These are phyloP conservation scores for Xestia rhomboidea DNA, from an alignment of 2,888 invertebrate genomes.

Conservation along the genomic window DNA sequence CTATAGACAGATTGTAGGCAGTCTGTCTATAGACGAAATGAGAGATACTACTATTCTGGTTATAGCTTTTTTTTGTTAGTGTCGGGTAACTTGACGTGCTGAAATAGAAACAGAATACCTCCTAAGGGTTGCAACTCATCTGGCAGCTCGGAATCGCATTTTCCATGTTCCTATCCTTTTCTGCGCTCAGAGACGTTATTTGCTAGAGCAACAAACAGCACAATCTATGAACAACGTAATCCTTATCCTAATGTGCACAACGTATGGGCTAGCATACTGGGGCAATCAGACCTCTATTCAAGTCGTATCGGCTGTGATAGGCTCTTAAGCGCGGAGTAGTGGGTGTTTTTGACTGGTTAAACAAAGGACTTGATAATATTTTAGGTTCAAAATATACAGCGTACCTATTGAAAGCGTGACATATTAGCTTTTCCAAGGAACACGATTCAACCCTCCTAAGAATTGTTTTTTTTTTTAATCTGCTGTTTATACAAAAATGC, in stretches of 20 bases:
- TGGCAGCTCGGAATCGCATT: neutral
- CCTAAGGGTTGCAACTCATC: no score
- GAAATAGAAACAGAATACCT: no score
- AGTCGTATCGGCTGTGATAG: conserved; percentile 11
- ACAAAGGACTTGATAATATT: conserved; percentile 8
- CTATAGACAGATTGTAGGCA: no score
- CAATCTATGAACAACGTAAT: neutral
- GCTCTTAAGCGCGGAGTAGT: conserved; percentile 7
- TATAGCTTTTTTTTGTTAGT: no score
- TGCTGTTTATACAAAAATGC: neutral
- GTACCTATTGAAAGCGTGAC: neutral
- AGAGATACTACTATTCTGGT: no score
- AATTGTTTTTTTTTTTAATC: neutral
- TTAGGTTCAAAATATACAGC: neutral
- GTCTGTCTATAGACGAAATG: no score
- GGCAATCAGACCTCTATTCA: conserved; percentile 48
- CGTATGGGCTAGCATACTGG: neutral
- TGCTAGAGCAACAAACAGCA: neutral
- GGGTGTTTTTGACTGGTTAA: conserved; percentile 3
- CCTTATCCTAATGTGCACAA: neutral
- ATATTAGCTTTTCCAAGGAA: neutral
- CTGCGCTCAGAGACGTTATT: neutral
- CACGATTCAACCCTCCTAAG: neutral
- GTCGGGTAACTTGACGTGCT: no score
- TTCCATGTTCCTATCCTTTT: neutral